A percentile compares a stretch with the other conserved stretches of the same genome.
Evolutionary conservation across 2,888 invertebrate genomes (phyloP).

Genomic region (Rotaria macrura): DNA sequence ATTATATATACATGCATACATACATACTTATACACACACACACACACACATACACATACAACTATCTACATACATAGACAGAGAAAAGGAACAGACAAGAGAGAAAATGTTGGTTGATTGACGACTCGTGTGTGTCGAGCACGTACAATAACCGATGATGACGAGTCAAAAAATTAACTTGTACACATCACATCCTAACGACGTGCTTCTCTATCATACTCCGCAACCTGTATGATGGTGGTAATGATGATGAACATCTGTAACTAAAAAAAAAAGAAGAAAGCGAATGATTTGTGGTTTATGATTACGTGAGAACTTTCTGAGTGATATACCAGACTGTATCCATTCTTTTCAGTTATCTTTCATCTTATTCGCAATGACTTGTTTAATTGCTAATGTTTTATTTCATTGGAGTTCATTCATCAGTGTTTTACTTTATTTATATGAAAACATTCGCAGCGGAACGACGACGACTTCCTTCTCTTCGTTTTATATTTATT

Average conservation of each 20-base stretch:
- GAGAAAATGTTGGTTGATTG: background rate
- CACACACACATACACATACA: background rate
- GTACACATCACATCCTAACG: conserved; percentile 3
- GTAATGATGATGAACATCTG: background rate
- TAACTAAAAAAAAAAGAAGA: background rate
- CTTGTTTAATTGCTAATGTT: background rate
- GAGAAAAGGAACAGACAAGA: background rate
- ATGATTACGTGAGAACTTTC: background rate
- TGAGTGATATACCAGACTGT: conserved; percentile 3
- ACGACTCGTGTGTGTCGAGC: conserved; percentile 8
- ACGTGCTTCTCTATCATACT: background rate
- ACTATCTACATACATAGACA: background rate
- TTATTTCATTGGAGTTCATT: background rate
- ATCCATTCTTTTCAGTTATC: background rate
- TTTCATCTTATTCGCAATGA: background rate
- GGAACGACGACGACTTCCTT: background rate
- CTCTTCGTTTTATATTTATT: background rate
- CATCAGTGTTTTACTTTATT: background rate
- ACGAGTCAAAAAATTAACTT: conserved; percentile 15
- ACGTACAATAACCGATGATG: background rate
- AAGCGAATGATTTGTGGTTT: background rate
- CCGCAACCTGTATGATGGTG: background rate
- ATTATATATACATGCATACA: background rate
- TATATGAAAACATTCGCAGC: background rate
- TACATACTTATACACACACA: background rate